Percentiles rank a stretch among this genome's conserved stretches.
Conservation (phyloP, 2,797 vertebrate genomes). For the Acanthiza pusilla region DNA sequence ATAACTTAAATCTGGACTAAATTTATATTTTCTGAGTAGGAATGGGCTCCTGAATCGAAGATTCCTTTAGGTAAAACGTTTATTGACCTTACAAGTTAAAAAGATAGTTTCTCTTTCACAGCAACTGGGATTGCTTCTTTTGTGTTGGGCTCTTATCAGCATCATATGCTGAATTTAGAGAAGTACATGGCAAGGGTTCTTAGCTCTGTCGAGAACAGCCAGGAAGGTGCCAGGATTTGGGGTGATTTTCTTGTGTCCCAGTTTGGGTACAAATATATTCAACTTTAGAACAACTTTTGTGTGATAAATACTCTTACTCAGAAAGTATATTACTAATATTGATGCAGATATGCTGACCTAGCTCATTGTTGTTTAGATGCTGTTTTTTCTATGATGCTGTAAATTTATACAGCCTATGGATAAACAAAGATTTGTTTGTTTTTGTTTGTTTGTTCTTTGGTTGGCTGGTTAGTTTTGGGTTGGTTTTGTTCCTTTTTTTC, state of each 20-base stretch:
- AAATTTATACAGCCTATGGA: background rate
- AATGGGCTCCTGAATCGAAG: background rate
- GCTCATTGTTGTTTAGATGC: accelerated
- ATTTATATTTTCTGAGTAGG: background rate
- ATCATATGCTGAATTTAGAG: background rate
- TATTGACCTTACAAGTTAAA: background rate
- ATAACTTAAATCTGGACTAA: background rate
- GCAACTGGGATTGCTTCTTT: background rate
- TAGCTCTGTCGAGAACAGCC: background rate
- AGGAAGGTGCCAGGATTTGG: background rate
- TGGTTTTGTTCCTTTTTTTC: accelerated
- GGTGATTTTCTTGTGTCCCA: background rate
- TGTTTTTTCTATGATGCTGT: background rate
- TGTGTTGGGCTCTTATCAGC: background rate
- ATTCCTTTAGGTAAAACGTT: background rate
- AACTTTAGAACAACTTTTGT: background rate
- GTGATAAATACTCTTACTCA: background rate
- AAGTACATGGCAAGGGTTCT: accelerated
- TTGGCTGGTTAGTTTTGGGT: background rate
- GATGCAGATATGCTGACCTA: background rate
- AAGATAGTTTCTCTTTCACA: background rate
- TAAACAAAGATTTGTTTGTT: background rate
- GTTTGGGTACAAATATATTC: background rate
- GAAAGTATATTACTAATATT: background rate
- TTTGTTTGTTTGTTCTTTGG: accelerated